Conservation (phyloP, 1,140 invertebrate species). For the Nymphalis io region DNA sequence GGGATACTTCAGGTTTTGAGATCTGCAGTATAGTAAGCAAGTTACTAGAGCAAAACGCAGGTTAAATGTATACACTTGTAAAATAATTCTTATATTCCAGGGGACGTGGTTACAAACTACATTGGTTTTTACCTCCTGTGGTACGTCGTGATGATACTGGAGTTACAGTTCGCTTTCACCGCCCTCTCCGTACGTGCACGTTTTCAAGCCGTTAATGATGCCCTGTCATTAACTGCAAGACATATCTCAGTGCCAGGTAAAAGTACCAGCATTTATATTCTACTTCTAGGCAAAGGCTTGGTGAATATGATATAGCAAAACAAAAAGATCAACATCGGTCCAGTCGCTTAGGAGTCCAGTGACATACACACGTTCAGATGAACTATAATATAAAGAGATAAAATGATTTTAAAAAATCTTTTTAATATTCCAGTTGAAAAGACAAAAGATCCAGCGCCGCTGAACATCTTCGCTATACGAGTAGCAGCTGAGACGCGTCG, state of each 20-base stretch:
- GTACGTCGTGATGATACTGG: constrained; percentile 74
- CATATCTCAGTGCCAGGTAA: constrained; percentile 59
- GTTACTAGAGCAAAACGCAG: no score
- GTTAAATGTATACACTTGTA: not conserved
- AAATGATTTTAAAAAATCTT: not conserved
- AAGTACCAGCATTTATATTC: not conserved
- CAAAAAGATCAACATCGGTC: no score
- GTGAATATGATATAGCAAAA: no score
- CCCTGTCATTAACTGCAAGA: constrained; percentile 62
- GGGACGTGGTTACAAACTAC: constrained; percentile 72
- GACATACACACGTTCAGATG: no score
- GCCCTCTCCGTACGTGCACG: constrained; percentile 70
- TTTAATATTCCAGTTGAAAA: constrained; percentile 57
- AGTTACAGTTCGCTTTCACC: constrained; percentile 78
- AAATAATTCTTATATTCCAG: constrained; percentile 46
- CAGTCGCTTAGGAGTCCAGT: no score
- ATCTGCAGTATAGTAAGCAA: no score
- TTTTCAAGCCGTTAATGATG: constrained; percentile 70
- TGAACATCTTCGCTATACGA: constrained; percentile 66
- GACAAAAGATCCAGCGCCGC: constrained; percentile 41
- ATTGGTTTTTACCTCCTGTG: constrained; percentile 73
- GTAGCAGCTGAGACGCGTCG: constrained; percentile 51
- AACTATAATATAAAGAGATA: no score
- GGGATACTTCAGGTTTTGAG: no score
- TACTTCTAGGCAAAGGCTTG: no score